These are phyloP conservation scores for Cataglyphis livida DNA, from an alignment of 2,888 invertebrate genomes.

Conservation along the genomic window DNA sequence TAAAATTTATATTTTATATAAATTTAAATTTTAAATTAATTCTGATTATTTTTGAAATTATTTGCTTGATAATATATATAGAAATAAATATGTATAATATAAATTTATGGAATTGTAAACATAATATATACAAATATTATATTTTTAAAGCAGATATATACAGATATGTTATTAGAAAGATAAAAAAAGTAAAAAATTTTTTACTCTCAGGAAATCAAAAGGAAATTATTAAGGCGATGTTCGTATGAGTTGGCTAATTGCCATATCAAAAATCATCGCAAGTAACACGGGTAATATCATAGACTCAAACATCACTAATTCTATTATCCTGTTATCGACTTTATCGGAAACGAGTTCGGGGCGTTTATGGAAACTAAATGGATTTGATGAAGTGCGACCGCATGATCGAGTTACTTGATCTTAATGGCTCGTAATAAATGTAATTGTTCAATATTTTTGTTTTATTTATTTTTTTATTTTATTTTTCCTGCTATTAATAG, in stretches of 20 bases:
- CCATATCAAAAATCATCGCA: slow-evolving; percentile 38
- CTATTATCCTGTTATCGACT: slow-evolving; percentile 42
- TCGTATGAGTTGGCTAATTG: slow-evolving; percentile 16
- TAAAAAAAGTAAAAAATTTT: background rate
- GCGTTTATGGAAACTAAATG: slow-evolving; percentile 45
- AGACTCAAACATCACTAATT: slow-evolving; percentile 50
- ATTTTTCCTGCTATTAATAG: slow-evolving; percentile 5
- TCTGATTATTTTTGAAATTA: background rate
- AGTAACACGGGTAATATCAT: slow-evolving; percentile 37
- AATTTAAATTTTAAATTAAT: background rate
- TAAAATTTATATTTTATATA: background rate
- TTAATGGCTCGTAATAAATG: slow-evolving; percentile 39
- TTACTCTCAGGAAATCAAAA: background rate
- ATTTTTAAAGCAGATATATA: background rate
- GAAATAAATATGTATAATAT: background rate
- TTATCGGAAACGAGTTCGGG: slow-evolving; percentile 38
- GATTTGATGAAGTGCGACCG: slow-evolving; percentile 20
- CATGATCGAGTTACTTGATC: slow-evolving; percentile 26
- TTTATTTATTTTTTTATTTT: slow-evolving; percentile 1
- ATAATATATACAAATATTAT: background rate
- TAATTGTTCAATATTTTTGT: background rate
- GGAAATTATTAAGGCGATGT: slow-evolving; percentile 22
- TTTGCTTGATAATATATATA: background rate
- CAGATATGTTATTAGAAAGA: background rate
- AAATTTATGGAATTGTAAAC: background rate